These are phyloP conservation scores for Machimus atricapillus DNA, from an alignment of 2,888 invertebrate genomes.

Conservation along the genomic window DNA sequence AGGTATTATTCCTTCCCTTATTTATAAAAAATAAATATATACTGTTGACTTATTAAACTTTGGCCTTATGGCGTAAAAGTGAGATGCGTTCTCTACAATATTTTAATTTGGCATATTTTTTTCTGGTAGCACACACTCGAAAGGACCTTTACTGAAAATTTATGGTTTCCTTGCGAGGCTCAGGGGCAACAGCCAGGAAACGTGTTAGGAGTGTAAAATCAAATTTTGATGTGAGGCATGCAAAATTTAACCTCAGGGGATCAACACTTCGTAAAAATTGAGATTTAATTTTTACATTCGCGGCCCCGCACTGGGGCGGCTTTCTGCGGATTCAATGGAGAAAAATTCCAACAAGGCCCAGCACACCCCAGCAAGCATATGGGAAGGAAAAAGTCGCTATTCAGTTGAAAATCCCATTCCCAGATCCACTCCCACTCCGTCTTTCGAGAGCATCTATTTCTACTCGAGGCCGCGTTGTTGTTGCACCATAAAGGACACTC, in stretches of 20 bases:
- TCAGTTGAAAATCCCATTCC: neutral
- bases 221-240: slow-evolving; percentile 29
- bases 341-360: neutral
- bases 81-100: neutral
- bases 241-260: neutral
- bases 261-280: slow-evolving; percentile 35
- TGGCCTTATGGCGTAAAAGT: neutral
- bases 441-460: slow-evolving; percentile 26
- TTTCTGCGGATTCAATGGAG: neutral
- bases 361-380: neutral
- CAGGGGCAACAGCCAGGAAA: neutral
- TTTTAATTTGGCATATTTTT: slow-evolving; percentile 1
- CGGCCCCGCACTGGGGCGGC: neutral
- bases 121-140: neutral
- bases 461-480: neutral
- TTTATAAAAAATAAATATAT: neutral
- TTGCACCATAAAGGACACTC: slow-evolving; percentile 20
- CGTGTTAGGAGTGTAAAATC: neutral
- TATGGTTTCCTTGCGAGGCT: neutral
- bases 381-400: neutral
- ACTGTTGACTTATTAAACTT: neutral
- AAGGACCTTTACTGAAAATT: neutral
- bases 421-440: neutral
- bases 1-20: too few species aligned
- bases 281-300: slow-evolving; percentile 25